Conservation (phyloP, 1,140 invertebrate species). For the Zelostemma sp. region DNA sequence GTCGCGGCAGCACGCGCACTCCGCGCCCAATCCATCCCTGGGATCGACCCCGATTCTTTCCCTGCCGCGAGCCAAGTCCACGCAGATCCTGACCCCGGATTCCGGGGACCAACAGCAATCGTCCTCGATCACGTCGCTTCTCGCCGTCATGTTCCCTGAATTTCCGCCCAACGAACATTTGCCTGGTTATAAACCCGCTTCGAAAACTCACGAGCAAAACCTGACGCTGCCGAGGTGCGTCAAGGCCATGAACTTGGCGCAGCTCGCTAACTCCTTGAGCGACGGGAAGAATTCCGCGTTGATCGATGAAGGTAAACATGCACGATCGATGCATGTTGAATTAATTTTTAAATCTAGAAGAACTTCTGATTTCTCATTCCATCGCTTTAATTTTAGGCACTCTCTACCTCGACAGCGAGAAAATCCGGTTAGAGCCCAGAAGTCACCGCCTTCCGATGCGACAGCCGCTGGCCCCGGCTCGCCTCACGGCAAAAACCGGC, state of each 20-base stretch:
- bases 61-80: conserved; percentile 65
- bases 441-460: conserved; percentile 56
- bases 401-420: conserved; percentile 53
- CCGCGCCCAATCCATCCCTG: conserved; percentile 61
- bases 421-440: conserved; percentile 59
- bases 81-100: conserved; percentile 60
- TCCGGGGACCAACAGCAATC: conserved; percentile 43
- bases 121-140: conserved; percentile 63
- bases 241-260: conserved; percentile 52
- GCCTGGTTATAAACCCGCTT: conserved; percentile 58
- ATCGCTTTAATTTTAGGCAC: conserved; percentile 47
- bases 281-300: conserved; percentile 46
- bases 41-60: conserved; percentile 59
- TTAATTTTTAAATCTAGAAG: too few species aligned
- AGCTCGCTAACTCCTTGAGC: conserved; percentile 54
- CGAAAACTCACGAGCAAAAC: conserved; percentile 50
- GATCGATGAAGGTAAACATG: conserved; percentile 43
- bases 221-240: conserved; percentile 54
- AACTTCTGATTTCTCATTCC: too few species aligned
- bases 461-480: conserved; percentile 39
- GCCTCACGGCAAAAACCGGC: conserved; percentile 36
- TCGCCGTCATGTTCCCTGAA: conserved; percentile 66
- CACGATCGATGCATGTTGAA: too few species aligned
- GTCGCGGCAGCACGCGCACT: conserved; percentile 57
- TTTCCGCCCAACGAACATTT: conserved; percentile 56